Evolutionary conservation across 2,888 invertebrate species (phyloP).

Genomic region (Epicampocera succincta): DNA sequence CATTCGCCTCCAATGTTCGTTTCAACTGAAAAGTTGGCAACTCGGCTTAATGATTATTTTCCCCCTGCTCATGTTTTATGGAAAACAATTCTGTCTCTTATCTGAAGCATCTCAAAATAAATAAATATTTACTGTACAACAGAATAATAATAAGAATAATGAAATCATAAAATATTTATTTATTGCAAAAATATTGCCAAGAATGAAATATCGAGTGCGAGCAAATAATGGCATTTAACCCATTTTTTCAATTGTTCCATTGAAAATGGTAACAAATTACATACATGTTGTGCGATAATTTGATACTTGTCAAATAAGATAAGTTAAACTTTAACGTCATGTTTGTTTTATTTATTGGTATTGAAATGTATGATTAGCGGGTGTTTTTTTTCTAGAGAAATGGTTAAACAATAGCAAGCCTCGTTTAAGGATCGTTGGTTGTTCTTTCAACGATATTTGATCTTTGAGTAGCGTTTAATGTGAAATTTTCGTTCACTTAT

Average conservation of each 20-base stretch:
- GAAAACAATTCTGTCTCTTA: constrained; percentile 19
- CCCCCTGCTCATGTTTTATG: background rate
- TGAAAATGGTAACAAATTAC: constrained; percentile 14
- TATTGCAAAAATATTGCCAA: constrained; percentile 5
- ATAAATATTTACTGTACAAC: background rate
- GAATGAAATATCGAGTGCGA: background rate
- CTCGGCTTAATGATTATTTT: constrained; percentile 4
- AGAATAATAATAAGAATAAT: background rate
- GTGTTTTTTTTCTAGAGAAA: too few species aligned
- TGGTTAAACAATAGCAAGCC: too few species aligned
- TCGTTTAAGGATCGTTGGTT: too few species aligned
- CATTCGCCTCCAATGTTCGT: background rate
- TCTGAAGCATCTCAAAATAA: constrained; percentile 22
- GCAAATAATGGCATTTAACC: background rate
- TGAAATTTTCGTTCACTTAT: too few species aligned
- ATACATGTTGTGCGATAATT: background rate
- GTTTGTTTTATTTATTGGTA: constrained; percentile 1
- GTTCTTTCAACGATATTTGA: too few species aligned
- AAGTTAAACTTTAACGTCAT: constrained; percentile 54
- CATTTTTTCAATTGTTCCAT: constrained; percentile 9
- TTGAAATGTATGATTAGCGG: constrained; percentile 42
- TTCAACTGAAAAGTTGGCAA: background rate
- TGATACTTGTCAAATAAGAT: constrained; percentile 30
- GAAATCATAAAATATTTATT: constrained; percentile 15
- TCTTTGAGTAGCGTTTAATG: too few species aligned